phyloP scores from a whole-genome alignment of 2,888 invertebrate species.

The Nomada ferruginata region DNA sequence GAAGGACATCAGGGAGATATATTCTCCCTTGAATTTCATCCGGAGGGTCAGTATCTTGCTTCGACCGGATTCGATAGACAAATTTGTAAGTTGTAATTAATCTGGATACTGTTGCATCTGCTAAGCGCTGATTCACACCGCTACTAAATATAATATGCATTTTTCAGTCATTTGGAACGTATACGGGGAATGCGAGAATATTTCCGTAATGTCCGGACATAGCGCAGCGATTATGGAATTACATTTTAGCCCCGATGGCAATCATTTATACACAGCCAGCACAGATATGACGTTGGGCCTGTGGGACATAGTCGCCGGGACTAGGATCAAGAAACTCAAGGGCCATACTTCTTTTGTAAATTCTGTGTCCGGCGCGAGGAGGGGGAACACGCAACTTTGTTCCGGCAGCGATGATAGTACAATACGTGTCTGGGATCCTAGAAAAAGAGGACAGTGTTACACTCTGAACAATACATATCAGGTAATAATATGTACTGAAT shows the following conservation, averaged over 20 bases:
- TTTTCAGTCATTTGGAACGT: conserved; percentile 96
- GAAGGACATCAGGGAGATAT: conserved; percentile 99
- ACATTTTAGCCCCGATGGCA: conserved; percentile 93
- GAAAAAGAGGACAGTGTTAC: conserved; percentile 92
- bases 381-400: conserved; percentile 95
- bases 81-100: conserved; percentile 90
- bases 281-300: conserved; percentile 97
- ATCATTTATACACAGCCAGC: conserved; percentile 94
- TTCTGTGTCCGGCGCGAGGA: conserved; percentile 89
- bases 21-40: conserved; percentile 96
- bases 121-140: not conserved
- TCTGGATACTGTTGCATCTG: not conserved
- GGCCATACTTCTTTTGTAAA: conserved; percentile 92
- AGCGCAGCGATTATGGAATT: conserved; percentile 98
- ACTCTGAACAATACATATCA: conserved; percentile 91
- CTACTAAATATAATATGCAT: conserved; percentile 19
- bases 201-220: conserved; percentile 96
- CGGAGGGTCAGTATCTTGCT: conserved; percentile 97
- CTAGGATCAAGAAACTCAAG: conserved; percentile 94
- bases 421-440: conserved; percentile 96
- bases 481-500: conserved; percentile 74
- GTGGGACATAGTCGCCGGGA: conserved; percentile 97
- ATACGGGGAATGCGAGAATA: conserved; percentile 99
- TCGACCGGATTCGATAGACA: conserved; percentile 98
- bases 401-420: conserved; percentile 98